A percentile compares a stretch with the other conserved stretches of the same genome.
These are phyloP conservation scores for Metallyticus violacea DNA, from an alignment of 2,888 invertebrate genomes.

Conservation along the genomic window DNA sequence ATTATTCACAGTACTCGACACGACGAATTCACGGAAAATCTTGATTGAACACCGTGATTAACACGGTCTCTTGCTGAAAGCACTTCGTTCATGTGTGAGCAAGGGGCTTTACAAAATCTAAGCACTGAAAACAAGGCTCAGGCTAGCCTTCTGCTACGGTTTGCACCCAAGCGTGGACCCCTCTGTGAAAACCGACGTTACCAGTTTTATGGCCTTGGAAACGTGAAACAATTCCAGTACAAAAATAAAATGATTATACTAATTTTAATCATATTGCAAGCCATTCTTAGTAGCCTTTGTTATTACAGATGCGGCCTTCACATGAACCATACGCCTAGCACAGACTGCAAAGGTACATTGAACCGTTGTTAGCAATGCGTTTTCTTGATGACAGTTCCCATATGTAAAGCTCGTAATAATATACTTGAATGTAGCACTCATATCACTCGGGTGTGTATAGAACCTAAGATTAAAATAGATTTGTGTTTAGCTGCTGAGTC, in stretches of 20 bases:
- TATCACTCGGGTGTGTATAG: too few relatives aligned
- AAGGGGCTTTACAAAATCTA: not conserved
- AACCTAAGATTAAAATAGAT: too few relatives aligned
- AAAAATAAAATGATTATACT: slow-evolving; percentile 19
- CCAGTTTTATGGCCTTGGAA: not conserved
- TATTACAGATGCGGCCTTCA: not conserved
- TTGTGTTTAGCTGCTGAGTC: too few relatives aligned
- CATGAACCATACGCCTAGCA: not conserved
- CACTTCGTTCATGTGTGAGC: not conserved
- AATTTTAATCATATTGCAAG: slow-evolving; percentile 7
- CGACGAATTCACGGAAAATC: not conserved
- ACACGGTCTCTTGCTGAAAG: not conserved
- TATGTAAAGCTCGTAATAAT: too few relatives aligned
- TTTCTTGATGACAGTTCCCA: too few relatives aligned
- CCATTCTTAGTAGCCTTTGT: slow-evolving; percentile 10
- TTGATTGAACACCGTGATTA: not conserved
- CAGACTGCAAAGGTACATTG: not conserved
- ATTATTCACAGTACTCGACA: too few relatives aligned
- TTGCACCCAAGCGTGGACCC: not conserved
- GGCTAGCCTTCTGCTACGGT: not conserved
- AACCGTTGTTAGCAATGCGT: not conserved
- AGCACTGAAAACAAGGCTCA: too few relatives aligned
- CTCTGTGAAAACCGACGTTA: not conserved
- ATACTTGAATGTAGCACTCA: too few relatives aligned
- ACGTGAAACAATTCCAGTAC: not conserved